Evolutionary conservation across 2,888 invertebrate genomes (phyloP).

Genomic region (Lacanobia oleracea): DNA sequence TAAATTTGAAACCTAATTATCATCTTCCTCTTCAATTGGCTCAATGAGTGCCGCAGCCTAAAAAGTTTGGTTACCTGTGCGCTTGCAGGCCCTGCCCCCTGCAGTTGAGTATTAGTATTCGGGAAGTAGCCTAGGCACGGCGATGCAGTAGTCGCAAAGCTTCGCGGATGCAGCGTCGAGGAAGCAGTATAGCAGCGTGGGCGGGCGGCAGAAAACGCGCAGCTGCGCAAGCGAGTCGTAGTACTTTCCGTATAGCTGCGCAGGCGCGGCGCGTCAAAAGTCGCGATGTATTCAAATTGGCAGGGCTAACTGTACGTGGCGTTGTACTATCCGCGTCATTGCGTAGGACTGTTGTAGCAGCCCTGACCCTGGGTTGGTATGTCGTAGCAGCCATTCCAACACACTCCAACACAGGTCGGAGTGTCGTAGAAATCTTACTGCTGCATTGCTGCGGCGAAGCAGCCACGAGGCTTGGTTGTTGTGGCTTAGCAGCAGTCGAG

Average conservation of each 20-base stretch:
- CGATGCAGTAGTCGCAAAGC: background rate
- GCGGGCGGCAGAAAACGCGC: background rate
- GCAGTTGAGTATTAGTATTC: background rate
- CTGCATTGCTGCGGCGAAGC: too few species aligned
- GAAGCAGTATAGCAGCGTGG: too few species aligned
- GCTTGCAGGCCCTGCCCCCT: background rate
- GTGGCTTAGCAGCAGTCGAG: too few species aligned
- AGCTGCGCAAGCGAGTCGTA: background rate
- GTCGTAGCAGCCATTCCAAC: too few species aligned
- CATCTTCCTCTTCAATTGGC: background rate
- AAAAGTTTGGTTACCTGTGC: background rate
- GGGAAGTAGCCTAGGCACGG: background rate
- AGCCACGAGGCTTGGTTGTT: too few species aligned
- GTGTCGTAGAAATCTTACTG: too few species aligned
- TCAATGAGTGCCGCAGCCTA: background rate
- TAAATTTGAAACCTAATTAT: background rate
- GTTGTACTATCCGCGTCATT: too few species aligned
- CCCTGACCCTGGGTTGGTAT: too few species aligned
- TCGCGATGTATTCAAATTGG: too few species aligned
- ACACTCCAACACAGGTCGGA: too few species aligned
- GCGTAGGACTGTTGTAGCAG: too few species aligned
- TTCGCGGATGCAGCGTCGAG: background rate
- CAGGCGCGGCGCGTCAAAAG: background rate
- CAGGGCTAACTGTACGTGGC: too few species aligned
- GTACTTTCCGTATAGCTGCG: background rate